A percentile compares a stretch with the other conserved stretches of the same genome.
Conservation (phyloP, 1,140 invertebrate species). For the Oryzaephilus surinamensis region DNA sequence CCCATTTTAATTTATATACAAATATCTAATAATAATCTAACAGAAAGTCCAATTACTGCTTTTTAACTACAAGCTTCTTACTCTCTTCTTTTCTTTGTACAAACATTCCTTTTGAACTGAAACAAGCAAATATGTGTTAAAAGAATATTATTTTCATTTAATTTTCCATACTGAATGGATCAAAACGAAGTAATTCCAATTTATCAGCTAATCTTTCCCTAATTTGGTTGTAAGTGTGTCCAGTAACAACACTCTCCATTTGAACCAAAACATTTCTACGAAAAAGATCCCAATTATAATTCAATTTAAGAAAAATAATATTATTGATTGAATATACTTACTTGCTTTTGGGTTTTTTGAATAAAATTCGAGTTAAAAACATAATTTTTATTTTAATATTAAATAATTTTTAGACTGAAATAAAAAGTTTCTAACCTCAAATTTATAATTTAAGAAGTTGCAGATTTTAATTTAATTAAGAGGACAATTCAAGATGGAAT, state of each 20-base stretch:
- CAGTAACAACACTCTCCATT: conserved; percentile 64
- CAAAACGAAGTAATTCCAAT: conserved; percentile 60
- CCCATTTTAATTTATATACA: no score
- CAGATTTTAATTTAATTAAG: no score
- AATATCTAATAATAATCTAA: no score
- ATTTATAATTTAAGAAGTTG: no score
- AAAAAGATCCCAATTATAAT: conserved; percentile 21
- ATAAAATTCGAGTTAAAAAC: conserved; percentile 31
- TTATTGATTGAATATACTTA: conserved; percentile 20
- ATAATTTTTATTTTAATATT: conserved; percentile 19
- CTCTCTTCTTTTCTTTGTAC: conserved; percentile 55
- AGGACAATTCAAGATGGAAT: no score
- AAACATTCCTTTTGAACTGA: conserved; percentile 49
- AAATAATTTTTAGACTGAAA: no score
- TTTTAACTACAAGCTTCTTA: conserved; percentile 52
- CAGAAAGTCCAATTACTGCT: no score
- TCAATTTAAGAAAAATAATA: neutral
- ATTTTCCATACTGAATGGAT: conserved; percentile 61
- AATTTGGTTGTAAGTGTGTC: conserved; percentile 52
- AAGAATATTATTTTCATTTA: conserved; percentile 1
- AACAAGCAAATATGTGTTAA: conserved; percentile 32
- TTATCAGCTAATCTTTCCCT: conserved; percentile 67
- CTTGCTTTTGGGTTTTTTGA: conserved; percentile 34
- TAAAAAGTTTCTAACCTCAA: no score
- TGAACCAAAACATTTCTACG: conserved; percentile 60